These are phyloP conservation scores for Thunnus albacares DNA, from an alignment of 2,797 vertebrate species.

Conservation along the genomic window DNA sequence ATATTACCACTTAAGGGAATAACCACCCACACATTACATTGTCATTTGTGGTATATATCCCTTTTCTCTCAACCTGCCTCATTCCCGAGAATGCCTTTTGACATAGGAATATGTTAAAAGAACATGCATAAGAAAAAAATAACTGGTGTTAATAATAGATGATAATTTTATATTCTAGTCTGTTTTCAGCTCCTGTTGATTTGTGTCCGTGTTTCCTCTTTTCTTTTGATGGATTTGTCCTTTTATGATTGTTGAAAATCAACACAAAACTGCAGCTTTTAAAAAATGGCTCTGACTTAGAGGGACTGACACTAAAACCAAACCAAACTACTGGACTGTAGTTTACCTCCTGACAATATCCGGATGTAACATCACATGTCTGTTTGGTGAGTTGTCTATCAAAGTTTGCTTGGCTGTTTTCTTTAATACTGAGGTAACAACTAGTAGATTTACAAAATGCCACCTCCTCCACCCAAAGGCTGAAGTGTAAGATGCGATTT, in stretches of 20 bases:
- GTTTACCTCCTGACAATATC: neutral
- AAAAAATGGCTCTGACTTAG: no score
- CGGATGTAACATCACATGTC: neutral
- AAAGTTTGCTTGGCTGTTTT: neutral
- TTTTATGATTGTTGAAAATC: neutral
- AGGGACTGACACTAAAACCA: neutral
- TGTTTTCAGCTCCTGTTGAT: neutral
- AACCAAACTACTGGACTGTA: neutral
- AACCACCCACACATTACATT: neutral
- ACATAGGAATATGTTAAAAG: neutral
- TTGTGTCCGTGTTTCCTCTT: neutral
- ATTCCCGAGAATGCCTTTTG: neutral
- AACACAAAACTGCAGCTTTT: neutral
- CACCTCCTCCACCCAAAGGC: neutral
- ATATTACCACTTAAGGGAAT: neutral
- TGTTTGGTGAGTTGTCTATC: neutral
- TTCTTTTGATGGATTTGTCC: neutral
- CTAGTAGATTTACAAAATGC: no score
- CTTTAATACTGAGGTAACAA: neutral
- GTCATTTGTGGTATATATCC: neutral
- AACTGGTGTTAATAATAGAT: neutral
- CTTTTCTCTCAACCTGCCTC: neutral
- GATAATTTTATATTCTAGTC: neutral
- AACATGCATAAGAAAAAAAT: neutral
- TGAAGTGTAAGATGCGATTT: neutral